These are phyloP conservation scores for Thalassarche chlororhynchos DNA, from an alignment of 2,113 vertebrate genomes.

Conservation along the genomic window DNA sequence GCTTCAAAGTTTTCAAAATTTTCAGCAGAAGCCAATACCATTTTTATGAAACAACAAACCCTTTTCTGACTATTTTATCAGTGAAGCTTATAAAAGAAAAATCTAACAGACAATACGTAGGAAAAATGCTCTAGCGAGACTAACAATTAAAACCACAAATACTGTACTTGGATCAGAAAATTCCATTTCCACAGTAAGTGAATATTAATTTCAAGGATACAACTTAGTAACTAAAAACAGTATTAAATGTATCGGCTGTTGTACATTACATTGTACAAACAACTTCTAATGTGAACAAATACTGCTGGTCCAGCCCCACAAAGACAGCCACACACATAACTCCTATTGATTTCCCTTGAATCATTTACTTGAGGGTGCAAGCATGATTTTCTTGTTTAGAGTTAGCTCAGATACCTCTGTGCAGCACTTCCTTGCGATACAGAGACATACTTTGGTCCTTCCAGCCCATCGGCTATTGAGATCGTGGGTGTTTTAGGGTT, in stretches of 20 bases:
- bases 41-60: not conserved
- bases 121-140: not conserved
- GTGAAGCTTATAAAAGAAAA: not conserved
- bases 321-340: not conserved
- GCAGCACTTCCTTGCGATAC: not conserved
- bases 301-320: not conserved
- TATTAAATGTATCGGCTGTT: not conserved
- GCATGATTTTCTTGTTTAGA: not conserved
- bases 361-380: not conserved
- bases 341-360: not conserved
- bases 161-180: not conserved
- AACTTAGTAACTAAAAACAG: not conserved
- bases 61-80: not conserved
- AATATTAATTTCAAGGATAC: not conserved
- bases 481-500: not conserved
- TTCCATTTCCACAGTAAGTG: not conserved
- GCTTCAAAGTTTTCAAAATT: not conserved
- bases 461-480: not conserved
- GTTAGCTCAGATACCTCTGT: not conserved
- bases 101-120: not conserved
- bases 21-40: not conserved
- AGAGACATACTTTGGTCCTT: not conserved
- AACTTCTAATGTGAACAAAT: not conserved
- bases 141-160: not conserved
- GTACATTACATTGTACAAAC: not conserved